These are phyloP conservation scores for Chunga burmeisteri DNA, from an alignment of 2,113 vertebrate genomes.

Conservation along the genomic window DNA sequence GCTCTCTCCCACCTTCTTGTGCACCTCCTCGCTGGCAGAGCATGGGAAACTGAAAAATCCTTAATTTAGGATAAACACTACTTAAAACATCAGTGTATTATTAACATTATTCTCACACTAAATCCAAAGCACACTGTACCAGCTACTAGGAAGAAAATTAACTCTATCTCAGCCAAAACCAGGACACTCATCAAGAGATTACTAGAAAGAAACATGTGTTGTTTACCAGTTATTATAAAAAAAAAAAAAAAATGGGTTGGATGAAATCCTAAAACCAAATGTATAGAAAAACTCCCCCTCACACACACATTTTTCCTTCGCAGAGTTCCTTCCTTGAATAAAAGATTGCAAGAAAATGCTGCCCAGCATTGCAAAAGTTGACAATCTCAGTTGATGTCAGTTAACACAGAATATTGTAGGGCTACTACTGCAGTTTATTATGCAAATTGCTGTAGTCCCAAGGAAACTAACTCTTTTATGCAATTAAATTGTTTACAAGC, in stretches of 20 bases:
- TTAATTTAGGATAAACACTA: too few relatives aligned
- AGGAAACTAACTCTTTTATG: conserved; percentile 45
- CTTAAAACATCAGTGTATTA: too few relatives aligned
- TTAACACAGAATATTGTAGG: background rate
- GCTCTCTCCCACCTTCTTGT: too few relatives aligned
- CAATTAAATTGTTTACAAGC: conserved; percentile 59
- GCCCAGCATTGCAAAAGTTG: background rate
- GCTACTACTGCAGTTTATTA: conserved; percentile 36
- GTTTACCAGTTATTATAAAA: background rate
- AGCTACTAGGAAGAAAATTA: too few relatives aligned
- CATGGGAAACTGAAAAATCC: too few relatives aligned
- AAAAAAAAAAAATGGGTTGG: background rate
- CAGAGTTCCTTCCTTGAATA: background rate
- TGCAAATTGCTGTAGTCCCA: conserved; percentile 50
- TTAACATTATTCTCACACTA: too few relatives aligned
- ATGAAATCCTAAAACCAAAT: background rate
- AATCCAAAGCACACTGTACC: too few relatives aligned
- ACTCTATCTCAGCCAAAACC: too few relatives aligned
- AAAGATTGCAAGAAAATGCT: background rate
- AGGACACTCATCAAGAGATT: background rate
- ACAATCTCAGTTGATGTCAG: background rate
- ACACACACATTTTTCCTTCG: background rate
- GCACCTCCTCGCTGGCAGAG: too few relatives aligned
- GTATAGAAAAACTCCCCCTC: background rate
- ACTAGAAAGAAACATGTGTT: background rate